Base-by-base conservation (phyloP, 2,888 invertebrate genomes). In the Drosophila fungiperda region DNA sequence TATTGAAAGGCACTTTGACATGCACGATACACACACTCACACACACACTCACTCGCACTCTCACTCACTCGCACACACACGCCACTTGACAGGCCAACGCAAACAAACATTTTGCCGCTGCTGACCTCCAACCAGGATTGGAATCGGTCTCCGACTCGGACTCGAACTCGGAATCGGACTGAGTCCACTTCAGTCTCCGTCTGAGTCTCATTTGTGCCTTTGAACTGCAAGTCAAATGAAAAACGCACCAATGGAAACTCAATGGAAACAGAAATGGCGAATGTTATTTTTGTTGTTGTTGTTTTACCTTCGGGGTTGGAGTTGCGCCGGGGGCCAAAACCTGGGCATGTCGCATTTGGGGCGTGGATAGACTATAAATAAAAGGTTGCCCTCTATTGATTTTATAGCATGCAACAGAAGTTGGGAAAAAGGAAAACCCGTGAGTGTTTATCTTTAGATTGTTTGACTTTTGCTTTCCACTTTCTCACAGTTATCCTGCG, bases 141-240 rank as follows among this genome's bases (percentile, higher is more conserved):
- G 49, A 36, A 38, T 36, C 29, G 38, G 48, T 38, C 40, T 45
- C 42, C 45, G 15, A 29, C n/a, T 45, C 49, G 38, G 50, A 38
- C 36, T 52, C 42, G 50, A 15, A 20, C n/a, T 53, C 32, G 45
- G 26, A 26, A 26, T 26, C 48, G 11, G 23, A 45, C 45, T 23
- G 8, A 38, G 65, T 36, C 45, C 20, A 26, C 23, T 50, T 11
- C 54, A 33, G 53, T 29, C 49, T 12, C 32, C 42, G 38, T 15
- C 36, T 29, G 33, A 42, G 38, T 15, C 36, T 29, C 40, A 12
- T 42, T 60, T 68, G 68, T 80, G 70, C 87, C 90, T 84, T 84
- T 84, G 90, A 90, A 88, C 90, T 90, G 89, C 83, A 88, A 88
- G 90, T 88, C 87, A 83, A 90, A 86, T 90, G 83, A 88, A 88